phyloP scores from a whole-genome alignment of 2,797 vertebrate genomes.

The Macropodus opercularis region DNA sequence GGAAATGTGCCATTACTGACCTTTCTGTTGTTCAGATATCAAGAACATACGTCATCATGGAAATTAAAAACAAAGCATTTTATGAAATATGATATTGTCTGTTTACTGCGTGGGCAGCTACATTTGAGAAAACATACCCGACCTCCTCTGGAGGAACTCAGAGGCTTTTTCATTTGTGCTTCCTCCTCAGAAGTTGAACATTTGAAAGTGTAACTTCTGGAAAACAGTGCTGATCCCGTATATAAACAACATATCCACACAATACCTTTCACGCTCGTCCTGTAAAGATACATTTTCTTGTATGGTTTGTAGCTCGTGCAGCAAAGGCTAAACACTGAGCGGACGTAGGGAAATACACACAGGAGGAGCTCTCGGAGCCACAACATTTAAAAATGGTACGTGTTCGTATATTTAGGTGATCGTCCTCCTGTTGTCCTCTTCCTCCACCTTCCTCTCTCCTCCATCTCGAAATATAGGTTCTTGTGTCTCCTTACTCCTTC shows the following conservation, averaged over 20 bases:
- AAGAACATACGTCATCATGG: too few relatives aligned
- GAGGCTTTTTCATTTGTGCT: neutral
- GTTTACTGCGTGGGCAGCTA: constrained; percentile 9
- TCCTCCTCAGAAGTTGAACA: neutral
- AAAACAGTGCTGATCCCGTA: neutral
- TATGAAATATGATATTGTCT: neutral
- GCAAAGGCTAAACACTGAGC: neutral
- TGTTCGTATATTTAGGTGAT: too few relatives aligned
- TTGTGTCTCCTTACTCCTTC: neutral
- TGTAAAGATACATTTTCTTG: too few relatives aligned
- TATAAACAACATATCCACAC: too few relatives aligned
- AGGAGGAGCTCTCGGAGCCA: neutral
- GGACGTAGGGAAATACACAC: neutral
- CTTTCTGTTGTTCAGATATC: neutral
- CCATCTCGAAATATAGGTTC: neutral
- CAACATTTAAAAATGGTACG: too few relatives aligned
- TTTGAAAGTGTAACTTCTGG: too few relatives aligned
- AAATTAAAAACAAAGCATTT: neutral
- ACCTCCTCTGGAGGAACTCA: neutral
- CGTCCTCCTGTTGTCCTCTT: too few relatives aligned
- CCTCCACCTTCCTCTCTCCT: too few relatives aligned
- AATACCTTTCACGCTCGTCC: too few relatives aligned
- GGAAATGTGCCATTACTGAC: constrained; percentile 2
- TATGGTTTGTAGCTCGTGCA: neutral
- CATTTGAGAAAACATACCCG: neutral